Evolutionary conservation across 2,797 vertebrate species (phyloP).

Genomic region (Amazona ochrocephala): DNA sequence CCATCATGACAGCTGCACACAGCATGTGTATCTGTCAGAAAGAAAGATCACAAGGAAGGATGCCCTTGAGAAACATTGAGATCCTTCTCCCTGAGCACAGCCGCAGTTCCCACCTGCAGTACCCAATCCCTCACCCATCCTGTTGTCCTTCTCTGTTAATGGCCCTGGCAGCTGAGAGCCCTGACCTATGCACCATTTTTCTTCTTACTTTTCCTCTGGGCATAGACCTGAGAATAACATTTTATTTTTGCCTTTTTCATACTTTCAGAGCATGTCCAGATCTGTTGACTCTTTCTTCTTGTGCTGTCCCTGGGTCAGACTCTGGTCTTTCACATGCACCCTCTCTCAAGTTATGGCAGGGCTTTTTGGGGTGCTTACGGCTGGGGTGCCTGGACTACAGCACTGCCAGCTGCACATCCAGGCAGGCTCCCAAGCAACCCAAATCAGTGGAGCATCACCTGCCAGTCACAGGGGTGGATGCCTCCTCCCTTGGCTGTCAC

Average conservation of each 20-base stretch:
- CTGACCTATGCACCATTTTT: not conserved
- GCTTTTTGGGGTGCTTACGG: not conserved
- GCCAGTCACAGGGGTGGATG: not conserved
- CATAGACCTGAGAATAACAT: not conserved
- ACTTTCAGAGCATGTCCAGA: not conserved
- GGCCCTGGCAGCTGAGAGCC: not conserved
- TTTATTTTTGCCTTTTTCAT: not conserved
- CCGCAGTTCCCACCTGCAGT: not conserved
- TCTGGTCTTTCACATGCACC: fast-evolving
- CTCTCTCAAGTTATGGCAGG: not conserved
- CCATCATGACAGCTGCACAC: not conserved
- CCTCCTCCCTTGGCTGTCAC: not conserved
- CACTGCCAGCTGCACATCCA: not conserved
- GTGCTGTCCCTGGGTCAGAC: not conserved
- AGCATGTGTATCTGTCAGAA: not conserved
- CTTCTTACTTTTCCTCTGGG: not conserved
- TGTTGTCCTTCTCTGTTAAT: not conserved
- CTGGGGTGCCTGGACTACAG: not conserved
- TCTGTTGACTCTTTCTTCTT: not conserved
- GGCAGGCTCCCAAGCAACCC: not conserved
- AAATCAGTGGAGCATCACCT: not conserved
- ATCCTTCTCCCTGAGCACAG: not conserved
- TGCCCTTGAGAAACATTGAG: not conserved
- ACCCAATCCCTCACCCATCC: not conserved
- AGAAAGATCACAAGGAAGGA: not conserved